Evolutionary conservation across 1,140 invertebrate species (phyloP).

Genomic region (Drosophila varians): DNA sequence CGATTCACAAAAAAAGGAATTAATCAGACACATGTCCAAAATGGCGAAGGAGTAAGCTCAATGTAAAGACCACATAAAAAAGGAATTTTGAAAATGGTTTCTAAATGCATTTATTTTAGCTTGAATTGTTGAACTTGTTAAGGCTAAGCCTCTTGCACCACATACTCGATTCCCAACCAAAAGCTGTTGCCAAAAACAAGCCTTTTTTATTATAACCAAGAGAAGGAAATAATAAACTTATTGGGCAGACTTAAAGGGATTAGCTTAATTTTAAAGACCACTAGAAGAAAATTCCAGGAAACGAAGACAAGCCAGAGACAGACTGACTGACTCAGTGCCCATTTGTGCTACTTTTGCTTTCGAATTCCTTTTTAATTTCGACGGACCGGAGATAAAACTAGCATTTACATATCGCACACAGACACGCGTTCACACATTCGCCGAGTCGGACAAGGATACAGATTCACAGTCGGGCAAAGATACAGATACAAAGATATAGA

Average conservation of each 20-base stretch:
- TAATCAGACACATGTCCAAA: neutral
- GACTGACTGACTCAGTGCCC: slow-evolving; percentile 16
- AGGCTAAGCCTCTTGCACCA: neutral
- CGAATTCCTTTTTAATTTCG: slow-evolving; percentile 57
- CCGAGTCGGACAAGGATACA: neutral
- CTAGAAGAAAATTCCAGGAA: slow-evolving; percentile 7
- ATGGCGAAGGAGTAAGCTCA: neutral
- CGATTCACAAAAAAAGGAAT: neutral
- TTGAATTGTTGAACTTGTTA: too few species aligned
- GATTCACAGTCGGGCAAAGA: neutral
- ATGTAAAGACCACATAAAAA: too few species aligned
- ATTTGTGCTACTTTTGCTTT: slow-evolving; percentile 19
- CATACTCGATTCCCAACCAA: neutral
- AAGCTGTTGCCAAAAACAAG: neutral
- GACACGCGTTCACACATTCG: slow-evolving; percentile 32
- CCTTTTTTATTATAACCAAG: neutral
- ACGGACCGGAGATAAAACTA: slow-evolving; percentile 53
- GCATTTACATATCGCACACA: slow-evolving; percentile 54
- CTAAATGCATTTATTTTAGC: too few species aligned
- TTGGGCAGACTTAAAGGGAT: neutral
- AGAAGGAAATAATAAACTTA: neutral
- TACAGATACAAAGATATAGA: slow-evolving; percentile 9
- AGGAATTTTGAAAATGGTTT: too few species aligned
- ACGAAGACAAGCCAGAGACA: slow-evolving; percentile 22
- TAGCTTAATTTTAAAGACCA: slow-evolving; percentile 12